Evolutionary conservation across 1,140 invertebrate species (phyloP), one percentile per base, ranked within the genome.

Genomic region (Seison nebaliae): DNA sequence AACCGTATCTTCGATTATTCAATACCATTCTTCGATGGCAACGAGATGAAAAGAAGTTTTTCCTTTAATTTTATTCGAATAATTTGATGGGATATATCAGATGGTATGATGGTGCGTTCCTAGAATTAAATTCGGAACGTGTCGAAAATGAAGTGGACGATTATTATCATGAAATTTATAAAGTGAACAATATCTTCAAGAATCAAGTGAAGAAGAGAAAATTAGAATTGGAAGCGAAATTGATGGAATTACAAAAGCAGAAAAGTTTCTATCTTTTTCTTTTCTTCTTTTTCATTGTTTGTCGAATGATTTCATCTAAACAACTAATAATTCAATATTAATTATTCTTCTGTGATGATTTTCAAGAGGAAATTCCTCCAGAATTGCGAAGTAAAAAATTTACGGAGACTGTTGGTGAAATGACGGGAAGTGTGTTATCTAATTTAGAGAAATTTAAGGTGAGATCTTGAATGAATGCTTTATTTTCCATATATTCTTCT

Each of bases 41-140:
- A 34, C 18, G 22, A 29, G 22, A 26, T 15, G 38, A 40, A 28
- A 88, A 7, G 64, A 69, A 24, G 60, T 63, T 77, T 28, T 55
- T 65, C 2, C 63, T 69, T 22, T 70, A 83, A 28, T 76, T 84
- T 31, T 77, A 75, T 6, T 81, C 79, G 54, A 71, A 81, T 48
- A 74, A 71, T 55, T 71, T 80, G 46, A 64, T 69, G 33, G 73
- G 76, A 47, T 74, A 81, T 52, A 59, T 65, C 36, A 39, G 41
- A 23, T 67, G 65, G 65, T 56, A 55, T 28, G 59, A 65, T 51
- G 64, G 78, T 15, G 68, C 77, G 3, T 83, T 88, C 54, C 50
- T 59, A 32, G 68, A 67, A 7, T 57, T 91, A 35, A 72, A 86
- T 56, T 73, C 78, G 1, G 73, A 80, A 39, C 65, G 67, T 44